Conservation (phyloP, 2,113 vertebrate genomes). For the Mustela lutreola region DNA sequence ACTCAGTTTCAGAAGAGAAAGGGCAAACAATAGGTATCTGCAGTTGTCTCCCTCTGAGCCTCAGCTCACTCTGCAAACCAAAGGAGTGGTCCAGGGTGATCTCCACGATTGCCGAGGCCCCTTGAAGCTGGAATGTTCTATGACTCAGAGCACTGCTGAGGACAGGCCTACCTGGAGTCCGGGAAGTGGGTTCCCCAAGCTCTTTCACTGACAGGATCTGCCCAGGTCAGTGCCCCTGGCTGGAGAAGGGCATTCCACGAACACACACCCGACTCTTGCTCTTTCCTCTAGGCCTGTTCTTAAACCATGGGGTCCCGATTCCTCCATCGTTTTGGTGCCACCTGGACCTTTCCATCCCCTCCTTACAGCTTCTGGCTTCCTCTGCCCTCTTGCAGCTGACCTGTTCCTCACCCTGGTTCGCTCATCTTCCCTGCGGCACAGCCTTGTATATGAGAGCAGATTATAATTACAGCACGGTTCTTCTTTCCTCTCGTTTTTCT, state of each 20-base stretch:
- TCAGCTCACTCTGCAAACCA: not conserved
- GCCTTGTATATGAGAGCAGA: not conserved
- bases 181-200: not conserved
- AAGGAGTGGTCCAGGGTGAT: not conserved
- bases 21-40: not conserved
- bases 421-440: fast-evolving
- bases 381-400: not conserved
- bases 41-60: not conserved
- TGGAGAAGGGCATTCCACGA: fast-evolving
- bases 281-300: not conserved
- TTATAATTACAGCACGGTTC: not conserved
- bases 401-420: not conserved
- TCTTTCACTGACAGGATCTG: fast-evolving
- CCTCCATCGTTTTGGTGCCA: no score
- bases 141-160: not conserved
- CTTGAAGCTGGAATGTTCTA: not conserved
- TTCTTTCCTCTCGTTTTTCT: not conserved
- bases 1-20: not conserved
- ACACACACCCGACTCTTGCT: not conserved
- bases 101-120: not conserved
- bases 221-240: not conserved
- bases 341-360: not conserved
- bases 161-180: not conserved
- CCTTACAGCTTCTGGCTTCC: not conserved
- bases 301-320: not conserved